Percentiles rank a stretch among this genome's conserved stretches.
Evolutionary conservation across 2,113 vertebrate genomes (phyloP).

Genomic region (Elgaria multicarinata): DNA sequence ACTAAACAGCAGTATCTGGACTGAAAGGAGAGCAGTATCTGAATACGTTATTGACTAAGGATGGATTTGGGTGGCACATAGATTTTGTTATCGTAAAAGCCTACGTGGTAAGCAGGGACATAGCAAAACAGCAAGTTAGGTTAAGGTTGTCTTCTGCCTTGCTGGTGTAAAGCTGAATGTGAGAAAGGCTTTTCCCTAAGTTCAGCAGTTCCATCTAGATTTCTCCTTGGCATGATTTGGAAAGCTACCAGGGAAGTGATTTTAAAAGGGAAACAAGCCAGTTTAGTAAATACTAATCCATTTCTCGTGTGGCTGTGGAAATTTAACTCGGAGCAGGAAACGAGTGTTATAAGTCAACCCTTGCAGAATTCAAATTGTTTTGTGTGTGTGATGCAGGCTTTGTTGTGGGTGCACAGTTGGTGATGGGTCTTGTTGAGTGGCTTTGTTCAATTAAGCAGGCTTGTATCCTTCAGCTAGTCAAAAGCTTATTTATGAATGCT

Average conservation of each 20-base stretch:
- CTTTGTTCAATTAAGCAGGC: background rate
- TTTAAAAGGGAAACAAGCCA: background rate
- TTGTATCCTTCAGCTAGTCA: background rate
- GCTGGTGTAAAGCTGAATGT: background rate
- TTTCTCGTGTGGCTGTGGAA: background rate
- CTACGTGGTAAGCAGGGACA: background rate
- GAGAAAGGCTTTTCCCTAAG: background rate
- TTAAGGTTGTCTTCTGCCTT: background rate
- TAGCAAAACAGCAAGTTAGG: background rate
- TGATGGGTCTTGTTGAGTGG: background rate
- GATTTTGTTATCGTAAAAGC: background rate
- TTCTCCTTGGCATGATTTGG: background rate
- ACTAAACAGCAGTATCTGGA: too few relatives aligned
- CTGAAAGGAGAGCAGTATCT: too few relatives aligned
- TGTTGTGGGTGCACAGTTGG: background rate
- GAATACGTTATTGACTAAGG: background rate
- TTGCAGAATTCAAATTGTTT: too few relatives aligned
- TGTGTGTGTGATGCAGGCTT: too few relatives aligned
- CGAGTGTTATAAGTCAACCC: too few relatives aligned
- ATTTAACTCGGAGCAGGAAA: background rate
- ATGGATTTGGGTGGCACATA: background rate
- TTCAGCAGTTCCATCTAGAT: background rate
- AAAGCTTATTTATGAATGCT: slow-evolving; percentile 6
- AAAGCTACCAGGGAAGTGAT: background rate
- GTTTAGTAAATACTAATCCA: background rate